A percentile compares a stretch with the other conserved stretches of the same genome.
phyloP scores from a whole-genome alignment of 1,140 invertebrate genomes.

The Adoxophyes honmai region DNA sequence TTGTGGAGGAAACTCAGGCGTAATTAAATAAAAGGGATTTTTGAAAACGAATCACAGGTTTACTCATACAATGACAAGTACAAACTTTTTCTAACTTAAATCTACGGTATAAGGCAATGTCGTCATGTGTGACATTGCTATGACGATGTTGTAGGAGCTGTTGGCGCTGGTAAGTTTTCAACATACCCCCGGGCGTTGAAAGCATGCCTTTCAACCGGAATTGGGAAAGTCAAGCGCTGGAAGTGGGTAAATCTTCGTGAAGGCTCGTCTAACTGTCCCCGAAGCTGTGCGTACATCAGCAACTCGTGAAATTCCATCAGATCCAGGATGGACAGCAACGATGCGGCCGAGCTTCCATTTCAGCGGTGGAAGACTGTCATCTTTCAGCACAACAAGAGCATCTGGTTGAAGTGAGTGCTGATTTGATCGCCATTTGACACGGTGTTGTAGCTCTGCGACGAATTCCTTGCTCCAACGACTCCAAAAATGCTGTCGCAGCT shows the following conservation, averaged over 20 bases:
- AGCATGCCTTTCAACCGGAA: neutral
- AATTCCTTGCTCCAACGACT: constrained; percentile 18
- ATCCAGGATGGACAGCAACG: neutral
- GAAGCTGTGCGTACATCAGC: constrained; percentile 1
- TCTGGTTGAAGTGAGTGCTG: neutral
- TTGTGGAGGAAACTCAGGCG: too few relatives aligned
- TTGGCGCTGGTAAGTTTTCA: too few relatives aligned
- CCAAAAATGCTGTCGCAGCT: constrained; percentile 34
- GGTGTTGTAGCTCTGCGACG: constrained; percentile 23
- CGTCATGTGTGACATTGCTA: too few relatives aligned
- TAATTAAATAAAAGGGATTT: too few relatives aligned
- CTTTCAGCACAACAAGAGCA: constrained; percentile 16
- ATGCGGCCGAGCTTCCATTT: constrained; percentile 21
- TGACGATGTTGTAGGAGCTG: too few relatives aligned
- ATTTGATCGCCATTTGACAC: constrained; percentile 33
- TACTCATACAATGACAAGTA: too few relatives aligned
- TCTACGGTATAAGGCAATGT: too few relatives aligned
- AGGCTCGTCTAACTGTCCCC: neutral
- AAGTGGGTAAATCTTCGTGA: constrained; percentile 7
- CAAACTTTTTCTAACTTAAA: too few relatives aligned
- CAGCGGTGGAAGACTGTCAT: constrained; percentile 19
- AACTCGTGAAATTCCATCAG: constrained; percentile 1
- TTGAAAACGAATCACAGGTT: too few relatives aligned
- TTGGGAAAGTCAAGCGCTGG: neutral
- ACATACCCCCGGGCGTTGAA: constrained; percentile 10